Base-by-base conservation (phyloP, 2,888 invertebrate species). In the Cephus sareptanus region DNA sequence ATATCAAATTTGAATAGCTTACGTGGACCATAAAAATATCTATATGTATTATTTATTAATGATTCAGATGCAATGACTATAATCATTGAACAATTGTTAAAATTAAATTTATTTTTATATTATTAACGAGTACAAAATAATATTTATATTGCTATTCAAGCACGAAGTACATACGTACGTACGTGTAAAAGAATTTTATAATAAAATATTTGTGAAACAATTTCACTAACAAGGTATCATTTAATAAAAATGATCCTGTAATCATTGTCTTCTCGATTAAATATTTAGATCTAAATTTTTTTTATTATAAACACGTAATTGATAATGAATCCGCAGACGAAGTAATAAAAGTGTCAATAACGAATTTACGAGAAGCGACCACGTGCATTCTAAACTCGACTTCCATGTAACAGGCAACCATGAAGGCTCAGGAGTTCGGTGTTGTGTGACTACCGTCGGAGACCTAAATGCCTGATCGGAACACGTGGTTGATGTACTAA, bases 371-470 rank as follows among this genome's bases (percentile, higher is more conserved):
- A 77, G 73, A 77, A 73, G 78, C 87, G 87, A 87, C 90, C 90
- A 91, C 91, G 90, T 91, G 91, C 90, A 90, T 90, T 90, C 90
- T 89, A 89, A 90, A 89, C 85, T 85, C 86, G 86, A 88, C 88
- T 89, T 87, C 86, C 81, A 77, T 73, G 40, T 82, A 83, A 56
- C 78, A 82, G 88, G 88, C 77, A 71, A 34, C 33, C 86, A 90
- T 80, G 82, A 87, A 13, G 9, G 15, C 23, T 23, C 3, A 30
- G 73, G 69, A 76, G 68, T 23, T 30, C n/a, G 3, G 31, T 11
- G 15, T 56, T 9, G 56, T 56, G 9, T 56, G 71, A 79, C 73
- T 76, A 76, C 76, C 74, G 76, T 69, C 76, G 73, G 75, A 75
- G 80, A 74, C 79, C 77, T 76, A 79, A 84, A 81, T 85, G 86